phyloP scores from a whole-genome alignment of 2,797 vertebrate genomes.

The Pantherophis alleghaniensis region DNA sequence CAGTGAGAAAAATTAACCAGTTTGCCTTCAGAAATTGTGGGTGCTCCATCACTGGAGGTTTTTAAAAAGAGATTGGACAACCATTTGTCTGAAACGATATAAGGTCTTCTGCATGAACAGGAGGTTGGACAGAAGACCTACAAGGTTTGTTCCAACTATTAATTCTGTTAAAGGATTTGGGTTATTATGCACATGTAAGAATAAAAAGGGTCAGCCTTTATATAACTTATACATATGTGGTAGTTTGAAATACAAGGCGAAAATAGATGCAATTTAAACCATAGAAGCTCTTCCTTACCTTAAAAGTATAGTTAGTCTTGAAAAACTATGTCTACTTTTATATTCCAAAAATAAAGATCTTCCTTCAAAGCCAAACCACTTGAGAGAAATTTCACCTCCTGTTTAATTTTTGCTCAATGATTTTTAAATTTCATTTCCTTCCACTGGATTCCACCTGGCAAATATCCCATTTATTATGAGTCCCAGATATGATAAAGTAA shows the following conservation, averaged over 20 bases:
- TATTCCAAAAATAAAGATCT: slow-evolving; percentile 37
- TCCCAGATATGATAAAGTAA: slow-evolving; percentile 62
- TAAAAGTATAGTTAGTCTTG: slow-evolving; percentile 20
- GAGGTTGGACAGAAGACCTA: background rate
- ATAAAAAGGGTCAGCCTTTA: slow-evolving; percentile 36
- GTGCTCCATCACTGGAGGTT: background rate
- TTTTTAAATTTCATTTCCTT: slow-evolving; percentile 68
- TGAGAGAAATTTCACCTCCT: slow-evolving; percentile 62
- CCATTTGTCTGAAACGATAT: background rate
- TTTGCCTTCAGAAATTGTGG: background rate
- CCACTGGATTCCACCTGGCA: slow-evolving; percentile 62
- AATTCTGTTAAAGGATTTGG: background rate
- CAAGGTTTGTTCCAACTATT: background rate
- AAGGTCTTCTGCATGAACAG: background rate
- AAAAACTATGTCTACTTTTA: slow-evolving; percentile 38
- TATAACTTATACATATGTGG: slow-evolving; percentile 34
- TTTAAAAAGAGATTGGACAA: background rate
- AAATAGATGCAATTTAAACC: slow-evolving; percentile 45
- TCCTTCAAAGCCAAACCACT: slow-evolving; percentile 39
- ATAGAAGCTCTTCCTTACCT: slow-evolving; percentile 15
- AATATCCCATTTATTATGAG: slow-evolving; percentile 66
- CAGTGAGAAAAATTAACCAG: background rate
- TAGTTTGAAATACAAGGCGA: slow-evolving; percentile 18
- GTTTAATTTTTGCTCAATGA: slow-evolving; percentile 59
- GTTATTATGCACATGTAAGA: background rate